Conservation (phyloP, 23 tunicate species). For the Styela clava region DNA sequence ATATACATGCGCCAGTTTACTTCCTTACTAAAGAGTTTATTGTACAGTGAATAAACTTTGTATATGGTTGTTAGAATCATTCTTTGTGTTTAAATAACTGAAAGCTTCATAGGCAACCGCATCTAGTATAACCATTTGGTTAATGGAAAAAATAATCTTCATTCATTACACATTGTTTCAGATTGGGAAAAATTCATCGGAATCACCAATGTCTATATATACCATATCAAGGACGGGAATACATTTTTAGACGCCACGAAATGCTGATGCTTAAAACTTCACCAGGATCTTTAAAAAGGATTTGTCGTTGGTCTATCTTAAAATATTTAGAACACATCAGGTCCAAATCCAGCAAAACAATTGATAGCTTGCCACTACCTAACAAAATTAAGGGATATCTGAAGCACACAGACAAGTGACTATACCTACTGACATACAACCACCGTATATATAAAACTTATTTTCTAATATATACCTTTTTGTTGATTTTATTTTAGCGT, state of each 20-base stretch:
- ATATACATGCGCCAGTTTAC: too few relatives aligned
- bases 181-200: conserved; percentile 10
- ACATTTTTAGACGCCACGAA: conserved; percentile 5
- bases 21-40: too few relatives aligned
- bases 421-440: not conserved
- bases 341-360: not conserved
- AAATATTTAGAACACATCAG: not conserved
- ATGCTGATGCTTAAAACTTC: conserved; percentile 20
- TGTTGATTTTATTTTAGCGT: too few relatives aligned
- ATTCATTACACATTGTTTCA: too few relatives aligned
- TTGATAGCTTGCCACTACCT: conserved; percentile 4
- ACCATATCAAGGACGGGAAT: conserved; percentile 17
- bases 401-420: not conserved
- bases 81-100: too few relatives aligned
- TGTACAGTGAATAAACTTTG: too few relatives aligned
- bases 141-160: too few relatives aligned
- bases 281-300: not conserved
- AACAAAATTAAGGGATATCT: not conserved
- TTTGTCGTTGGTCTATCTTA: not conserved
- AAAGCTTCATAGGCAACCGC: too few relatives aligned
- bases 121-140: too few relatives aligned
- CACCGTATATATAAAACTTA: too few relatives aligned
- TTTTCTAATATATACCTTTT: too few relatives aligned
- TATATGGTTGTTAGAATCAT: too few relatives aligned
- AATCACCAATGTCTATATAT: conserved; percentile 17